Conservation (phyloP, 2,888 invertebrate species). For the Ophioninae sp. region DNA sequence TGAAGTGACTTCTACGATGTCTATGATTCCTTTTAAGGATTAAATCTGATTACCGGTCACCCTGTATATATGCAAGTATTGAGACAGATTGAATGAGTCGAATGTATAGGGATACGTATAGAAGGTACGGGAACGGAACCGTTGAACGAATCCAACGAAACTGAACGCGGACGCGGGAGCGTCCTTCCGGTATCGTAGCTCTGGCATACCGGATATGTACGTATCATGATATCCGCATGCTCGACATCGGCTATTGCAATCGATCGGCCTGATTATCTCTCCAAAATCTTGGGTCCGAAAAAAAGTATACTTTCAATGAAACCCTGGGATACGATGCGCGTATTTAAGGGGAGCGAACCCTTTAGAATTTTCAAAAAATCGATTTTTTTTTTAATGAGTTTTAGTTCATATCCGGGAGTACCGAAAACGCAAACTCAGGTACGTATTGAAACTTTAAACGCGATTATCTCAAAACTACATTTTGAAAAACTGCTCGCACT, state of each 20-base stretch:
- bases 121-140: constrained; percentile 58
- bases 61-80: constrained; percentile 10
- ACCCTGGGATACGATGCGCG: background rate
- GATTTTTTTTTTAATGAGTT: too few relatives aligned
- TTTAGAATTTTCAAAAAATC: too few relatives aligned
- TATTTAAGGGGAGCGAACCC: too few relatives aligned
- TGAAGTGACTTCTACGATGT: too few relatives aligned
- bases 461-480: too few relatives aligned
- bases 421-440: too few relatives aligned
- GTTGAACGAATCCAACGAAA: constrained; percentile 63
- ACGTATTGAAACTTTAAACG: too few relatives aligned
- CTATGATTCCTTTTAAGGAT: too few relatives aligned
- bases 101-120: constrained; percentile 43
- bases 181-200: constrained; percentile 76
- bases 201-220: constrained; percentile 67
- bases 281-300: background rate
- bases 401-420: too few relatives aligned
- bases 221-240: constrained; percentile 49
- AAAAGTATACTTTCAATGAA: background rate
- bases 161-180: constrained; percentile 72
- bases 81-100: constrained; percentile 57
- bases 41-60: too few relatives aligned
- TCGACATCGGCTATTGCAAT: constrained; percentile 13
- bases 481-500: too few relatives aligned
- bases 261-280: constrained; percentile 11